A percentile compares a stretch with the other conserved stretches of the same genome.
phyloP scores from a whole-genome alignment of 1,140 invertebrate species.

The Helicorthomorpha holstii region DNA sequence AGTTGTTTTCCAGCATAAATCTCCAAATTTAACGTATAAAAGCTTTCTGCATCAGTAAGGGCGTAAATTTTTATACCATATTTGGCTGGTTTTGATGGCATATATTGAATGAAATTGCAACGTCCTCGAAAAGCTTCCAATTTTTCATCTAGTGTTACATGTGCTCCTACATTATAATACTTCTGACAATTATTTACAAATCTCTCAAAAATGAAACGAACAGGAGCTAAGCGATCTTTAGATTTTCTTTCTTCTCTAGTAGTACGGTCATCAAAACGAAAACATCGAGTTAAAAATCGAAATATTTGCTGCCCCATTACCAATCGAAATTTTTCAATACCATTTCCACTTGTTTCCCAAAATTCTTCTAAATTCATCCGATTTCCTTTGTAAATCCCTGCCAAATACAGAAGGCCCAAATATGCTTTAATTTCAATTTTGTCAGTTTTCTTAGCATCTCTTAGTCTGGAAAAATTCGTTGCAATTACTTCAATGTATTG shows the following conservation, averaged over 20 bases:
- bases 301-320: slow-evolving; percentile 6
- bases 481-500: too few relatives aligned
- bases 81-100: slow-evolving; percentile 29
- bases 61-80: slow-evolving; percentile 19
- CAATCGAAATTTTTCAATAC: slow-evolving; percentile 7
- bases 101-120: slow-evolving; percentile 30
- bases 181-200: background rate
- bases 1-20: slow-evolving; percentile 17
- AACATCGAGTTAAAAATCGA: slow-evolving; percentile 1
- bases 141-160: slow-evolving; percentile 28
- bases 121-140: slow-evolving; percentile 27
- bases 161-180: background rate
- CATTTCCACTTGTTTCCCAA: slow-evolving; percentile 6
- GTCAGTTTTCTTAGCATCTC: slow-evolving; percentile 2
- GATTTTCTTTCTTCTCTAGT: background rate
- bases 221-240: background rate
- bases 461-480: too few relatives aligned
- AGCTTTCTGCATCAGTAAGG: background rate
- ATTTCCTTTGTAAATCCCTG: slow-evolving; percentile 3
- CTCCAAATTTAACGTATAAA: slow-evolving; percentile 2
- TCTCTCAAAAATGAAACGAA: background rate
- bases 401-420: slow-evolving; percentile 5
- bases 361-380: background rate
- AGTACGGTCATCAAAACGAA: slow-evolving; percentile 8
- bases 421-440: slow-evolving; percentile 9